Percentiles rank a stretch among this genome's conserved stretches.
Conservation (phyloP, 2,888 invertebrate genomes). For the Metopia argyrocephala region DNA sequence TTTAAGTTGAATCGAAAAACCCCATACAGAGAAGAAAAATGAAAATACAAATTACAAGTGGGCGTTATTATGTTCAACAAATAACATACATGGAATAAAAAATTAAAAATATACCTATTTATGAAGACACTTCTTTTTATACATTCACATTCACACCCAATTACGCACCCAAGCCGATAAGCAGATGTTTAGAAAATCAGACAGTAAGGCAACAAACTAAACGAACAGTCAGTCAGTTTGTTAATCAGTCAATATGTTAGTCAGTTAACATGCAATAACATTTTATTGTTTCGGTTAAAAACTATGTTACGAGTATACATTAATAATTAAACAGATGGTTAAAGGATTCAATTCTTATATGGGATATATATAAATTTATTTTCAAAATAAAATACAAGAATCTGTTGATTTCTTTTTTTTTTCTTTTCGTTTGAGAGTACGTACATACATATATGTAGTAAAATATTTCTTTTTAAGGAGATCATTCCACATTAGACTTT, state of each 20-base stretch:
- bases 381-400: too few species aligned
- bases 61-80: neutral
- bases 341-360: neutral
- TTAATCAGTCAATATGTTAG: neutral
- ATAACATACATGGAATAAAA: slow-evolving; percentile 1
- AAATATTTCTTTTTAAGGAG: too few species aligned
- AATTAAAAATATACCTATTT: slow-evolving; percentile 23
- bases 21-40: too few species aligned
- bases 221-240: slow-evolving; percentile 3
- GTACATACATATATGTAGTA: too few species aligned
- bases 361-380: too few species aligned
- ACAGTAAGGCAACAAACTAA: neutral
- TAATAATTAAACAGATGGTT: neutral
- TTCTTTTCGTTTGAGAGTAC: too few species aligned
- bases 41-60: too few species aligned
- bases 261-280: slow-evolving; percentile 34
- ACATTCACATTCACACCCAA: slow-evolving; percentile 8
- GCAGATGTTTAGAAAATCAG: slow-evolving; percentile 39
- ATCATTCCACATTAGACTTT: too few species aligned
- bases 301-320: slow-evolving; percentile 23
- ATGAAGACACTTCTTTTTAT: slow-evolving; percentile 39
- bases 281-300: slow-evolving; percentile 10
- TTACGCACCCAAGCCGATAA: slow-evolving; percentile 38
- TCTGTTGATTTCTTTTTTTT: too few species aligned
- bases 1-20: too few species aligned